These are phyloP conservation scores for Kryphioiulus occultus DNA, from an alignment of 2,888 invertebrate genomes.

Conservation along the genomic window DNA sequence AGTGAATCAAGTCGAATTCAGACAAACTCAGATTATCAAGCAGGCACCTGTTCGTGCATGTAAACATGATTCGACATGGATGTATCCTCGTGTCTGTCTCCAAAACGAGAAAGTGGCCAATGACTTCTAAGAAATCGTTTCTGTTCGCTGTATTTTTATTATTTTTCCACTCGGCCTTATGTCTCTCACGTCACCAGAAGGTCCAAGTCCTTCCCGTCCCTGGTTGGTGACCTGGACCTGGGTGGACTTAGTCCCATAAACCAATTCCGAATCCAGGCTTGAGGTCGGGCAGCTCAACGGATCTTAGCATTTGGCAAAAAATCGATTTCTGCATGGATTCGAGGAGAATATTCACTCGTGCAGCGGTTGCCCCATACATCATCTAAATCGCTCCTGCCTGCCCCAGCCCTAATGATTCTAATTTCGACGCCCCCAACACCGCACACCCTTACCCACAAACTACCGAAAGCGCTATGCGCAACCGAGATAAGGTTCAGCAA, in stretches of 20 bases:
- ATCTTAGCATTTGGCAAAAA: neutral
- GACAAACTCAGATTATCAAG: too few relatives aligned
- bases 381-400: neutral
- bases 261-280: too few relatives aligned
- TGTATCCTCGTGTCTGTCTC: too few relatives aligned
- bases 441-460: too few relatives aligned
- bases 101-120: neutral
- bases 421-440: neutral
- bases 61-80: too few relatives aligned
- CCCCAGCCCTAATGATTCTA: neutral
- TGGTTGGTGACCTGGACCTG: neutral
- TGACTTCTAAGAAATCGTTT: neutral
- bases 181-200: neutral
- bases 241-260: neutral
- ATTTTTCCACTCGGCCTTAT: neutral
- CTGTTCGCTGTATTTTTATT: neutral
- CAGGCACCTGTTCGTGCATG: too few relatives aligned
- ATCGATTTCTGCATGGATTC: neutral
- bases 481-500: too few relatives aligned
- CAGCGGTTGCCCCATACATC: neutral
- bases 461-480: too few relatives aligned
- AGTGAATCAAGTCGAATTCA: too few relatives aligned
- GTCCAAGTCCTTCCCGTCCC: neutral
- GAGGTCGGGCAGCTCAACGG: too few relatives aligned
- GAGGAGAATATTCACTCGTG: neutral